phyloP scores from a whole-genome alignment of 2,797 vertebrate genomes.

The Sebastes diaconus region DNA sequence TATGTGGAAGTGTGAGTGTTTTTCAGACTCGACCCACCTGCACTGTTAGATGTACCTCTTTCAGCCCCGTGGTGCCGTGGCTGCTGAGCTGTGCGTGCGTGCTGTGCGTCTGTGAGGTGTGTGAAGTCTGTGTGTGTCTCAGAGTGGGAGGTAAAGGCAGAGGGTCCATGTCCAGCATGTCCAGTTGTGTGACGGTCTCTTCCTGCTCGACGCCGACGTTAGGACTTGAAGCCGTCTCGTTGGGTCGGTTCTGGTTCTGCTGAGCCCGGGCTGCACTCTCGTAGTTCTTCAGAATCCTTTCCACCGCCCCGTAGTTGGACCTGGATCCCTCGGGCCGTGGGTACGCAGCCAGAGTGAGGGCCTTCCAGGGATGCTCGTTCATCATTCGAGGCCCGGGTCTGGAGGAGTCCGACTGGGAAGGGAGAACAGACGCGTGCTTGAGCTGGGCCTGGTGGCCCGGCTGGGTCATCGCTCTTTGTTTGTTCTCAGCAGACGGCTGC shows the following conservation, averaged over 20 bases:
- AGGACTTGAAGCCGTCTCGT: constrained; percentile 32
- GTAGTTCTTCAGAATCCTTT: constrained; percentile 93
- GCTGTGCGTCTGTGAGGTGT: constrained; percentile 34
- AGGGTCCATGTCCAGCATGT: constrained; percentile 84
- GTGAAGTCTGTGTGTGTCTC: constrained; percentile 48
- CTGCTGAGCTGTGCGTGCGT: constrained; percentile 61
- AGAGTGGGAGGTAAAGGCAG: constrained; percentile 57
- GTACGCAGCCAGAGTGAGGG: constrained; percentile 91
- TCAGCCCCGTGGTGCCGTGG: constrained; percentile 50
- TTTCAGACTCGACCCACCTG: constrained; percentile 77
- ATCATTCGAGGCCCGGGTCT: constrained; percentile 76
- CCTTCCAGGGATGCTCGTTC: constrained; percentile 91
- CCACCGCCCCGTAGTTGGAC: constrained; percentile 95
- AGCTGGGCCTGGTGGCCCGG: constrained; percentile 41
- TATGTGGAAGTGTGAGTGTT: background rate
- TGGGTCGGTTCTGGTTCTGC: constrained; percentile 63
- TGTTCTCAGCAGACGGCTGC: constrained; percentile 54
- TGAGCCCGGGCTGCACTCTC: constrained; percentile 82
- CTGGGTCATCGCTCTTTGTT: constrained; percentile 54
- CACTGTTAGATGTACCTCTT: constrained; percentile 66
- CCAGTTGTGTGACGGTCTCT: constrained; percentile 77
- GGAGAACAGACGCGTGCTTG: constrained; percentile 45
- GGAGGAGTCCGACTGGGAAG: constrained; percentile 59
- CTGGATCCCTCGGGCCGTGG: constrained; percentile 92
- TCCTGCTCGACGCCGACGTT: constrained; percentile 70